These are phyloP conservation scores for Drosophila pandora DNA, from an alignment of 1,140 invertebrate genomes.

Conservation along the genomic window DNA sequence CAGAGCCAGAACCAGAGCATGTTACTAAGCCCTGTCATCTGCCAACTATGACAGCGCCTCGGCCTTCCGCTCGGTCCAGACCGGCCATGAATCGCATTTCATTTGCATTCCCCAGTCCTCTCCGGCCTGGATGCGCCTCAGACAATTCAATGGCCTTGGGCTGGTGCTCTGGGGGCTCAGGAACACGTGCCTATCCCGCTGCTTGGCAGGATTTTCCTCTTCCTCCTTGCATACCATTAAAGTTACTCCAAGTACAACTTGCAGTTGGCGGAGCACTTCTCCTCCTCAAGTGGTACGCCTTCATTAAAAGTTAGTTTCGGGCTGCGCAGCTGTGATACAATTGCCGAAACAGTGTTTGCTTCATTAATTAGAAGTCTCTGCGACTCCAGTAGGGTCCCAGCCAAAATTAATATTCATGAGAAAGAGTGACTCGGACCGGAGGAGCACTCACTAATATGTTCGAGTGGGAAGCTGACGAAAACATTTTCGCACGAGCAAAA, in stretches of 20 bases:
- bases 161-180: conserved; percentile 8
- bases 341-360: conserved; percentile 34
- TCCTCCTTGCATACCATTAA: background rate
- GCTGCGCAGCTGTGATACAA: conserved; percentile 36
- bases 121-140: conserved; percentile 7
- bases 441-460: conserved; percentile 14
- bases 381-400: conserved; percentile 3
- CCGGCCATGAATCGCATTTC: conserved; percentile 14
- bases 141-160: conserved; percentile 21
- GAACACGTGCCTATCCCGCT: conserved; percentile 5
- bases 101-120: conserved; percentile 20
- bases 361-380: conserved; percentile 55
- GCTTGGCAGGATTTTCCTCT: background rate
- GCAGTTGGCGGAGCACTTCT: background rate
- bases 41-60: too few relatives aligned
- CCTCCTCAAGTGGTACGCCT: background rate
- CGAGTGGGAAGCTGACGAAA: conserved; percentile 61
- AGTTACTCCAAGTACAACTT: background rate
- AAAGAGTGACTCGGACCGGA: conserved; percentile 38
- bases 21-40: conserved; percentile 4
- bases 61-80: background rate
- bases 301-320: conserved; percentile 24
- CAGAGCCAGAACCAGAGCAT: background rate
- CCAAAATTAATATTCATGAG: conserved; percentile 64
- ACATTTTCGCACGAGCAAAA: conserved; percentile 67